Evolutionary conservation across 2,888 invertebrate species (phyloP), one percentile per base, ranked within the genome.

Genomic region (Acanthoscelides obtectus): DNA sequence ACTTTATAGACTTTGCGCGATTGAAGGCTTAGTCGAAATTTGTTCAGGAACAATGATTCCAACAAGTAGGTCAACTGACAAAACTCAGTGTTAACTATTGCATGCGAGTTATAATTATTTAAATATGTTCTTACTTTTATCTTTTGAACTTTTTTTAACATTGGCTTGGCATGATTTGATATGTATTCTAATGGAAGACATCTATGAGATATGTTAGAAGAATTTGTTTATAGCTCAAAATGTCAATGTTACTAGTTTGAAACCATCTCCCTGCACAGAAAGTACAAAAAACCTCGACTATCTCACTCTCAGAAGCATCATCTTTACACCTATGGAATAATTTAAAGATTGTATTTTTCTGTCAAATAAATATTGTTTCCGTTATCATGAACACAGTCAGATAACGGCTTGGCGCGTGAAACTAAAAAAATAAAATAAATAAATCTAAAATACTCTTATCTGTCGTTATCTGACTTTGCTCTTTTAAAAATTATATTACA

Each of bases 281-380:
- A 45, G 5, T 45, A 45, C 45, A 45, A 45, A 12, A 45, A 45
- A 45, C 17, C 17, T 45, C 45, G 45, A 45, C 45, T 45, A 6
- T 45, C 17, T 45, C 17, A 45, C 45, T 75, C 22, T 8, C 64
- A 66, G 66, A 66, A 66, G 22, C 70, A 22, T 69, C 67, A 65
- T 76, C 71, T 72, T 75, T 77, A 78, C 72, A 80, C 77, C 78
- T 79, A 80, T 82, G 81, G 82, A 81, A 82, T 81, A 81, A 80
- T 80, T 80, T 80, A 79, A 75, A 66, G 6, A 66, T 17, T 3
- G 12, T 66, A 66, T 19, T 77, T 74, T 76, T 75, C 77, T 78
- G 77, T 80, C 72, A 76, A 79, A 77, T 76, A 78, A 78, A 79
- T 77, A 71, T 71, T 70, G 20, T 69, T 45, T 21, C 67, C 27